Percentiles rank a stretch among this genome's conserved stretches.
These are phyloP conservation scores for Myripristis jacobus DNA, from an alignment of 2,797 vertebrate species.

Conservation along the genomic window DNA sequence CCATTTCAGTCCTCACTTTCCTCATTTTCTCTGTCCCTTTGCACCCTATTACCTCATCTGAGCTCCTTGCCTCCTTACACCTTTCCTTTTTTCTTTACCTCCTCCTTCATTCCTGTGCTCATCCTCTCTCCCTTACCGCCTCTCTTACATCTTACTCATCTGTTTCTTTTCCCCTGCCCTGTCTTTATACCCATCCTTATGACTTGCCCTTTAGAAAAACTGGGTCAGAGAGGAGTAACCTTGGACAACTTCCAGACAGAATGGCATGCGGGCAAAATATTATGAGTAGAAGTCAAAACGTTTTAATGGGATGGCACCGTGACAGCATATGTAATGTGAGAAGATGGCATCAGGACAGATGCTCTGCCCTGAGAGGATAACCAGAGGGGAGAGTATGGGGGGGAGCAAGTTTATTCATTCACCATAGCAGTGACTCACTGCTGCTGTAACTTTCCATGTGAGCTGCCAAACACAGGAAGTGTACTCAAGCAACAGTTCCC, in stretches of 20 bases:
- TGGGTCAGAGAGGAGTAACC: conserved; percentile 44
- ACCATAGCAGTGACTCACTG: conserved; percentile 23
- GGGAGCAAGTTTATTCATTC: conserved; percentile 45
- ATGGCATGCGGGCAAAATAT: conserved; percentile 23
- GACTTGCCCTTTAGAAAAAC: conserved; percentile 10
- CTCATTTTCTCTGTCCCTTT: background rate
- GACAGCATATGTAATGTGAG: background rate
- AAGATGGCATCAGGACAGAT: background rate
- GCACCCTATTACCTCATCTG: conserved; percentile 7
- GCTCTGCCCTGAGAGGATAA: conserved; percentile 6
- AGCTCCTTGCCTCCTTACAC: conserved; percentile 9
- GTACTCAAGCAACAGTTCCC: conserved; percentile 66
- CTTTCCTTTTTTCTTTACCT: conserved; percentile 2
- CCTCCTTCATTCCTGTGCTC: conserved; percentile 3
- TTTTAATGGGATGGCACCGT: conserved; percentile 5
- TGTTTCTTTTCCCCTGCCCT: conserved; percentile 13
- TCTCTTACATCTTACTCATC: conserved; percentile 23
- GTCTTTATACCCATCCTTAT: background rate
- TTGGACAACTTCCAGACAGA: conserved; percentile 32
- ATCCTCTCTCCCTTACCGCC: conserved; percentile 5
- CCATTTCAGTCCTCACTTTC: conserved; percentile 17
- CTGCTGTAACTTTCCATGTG: conserved; percentile 54
- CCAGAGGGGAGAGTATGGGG: background rate
- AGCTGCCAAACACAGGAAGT: conserved; percentile 61
- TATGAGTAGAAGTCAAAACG: conserved; percentile 27